These are phyloP conservation scores for Cataglyphis albicans DNA, from an alignment of 2,888 invertebrate species.

Conservation along the genomic window DNA sequence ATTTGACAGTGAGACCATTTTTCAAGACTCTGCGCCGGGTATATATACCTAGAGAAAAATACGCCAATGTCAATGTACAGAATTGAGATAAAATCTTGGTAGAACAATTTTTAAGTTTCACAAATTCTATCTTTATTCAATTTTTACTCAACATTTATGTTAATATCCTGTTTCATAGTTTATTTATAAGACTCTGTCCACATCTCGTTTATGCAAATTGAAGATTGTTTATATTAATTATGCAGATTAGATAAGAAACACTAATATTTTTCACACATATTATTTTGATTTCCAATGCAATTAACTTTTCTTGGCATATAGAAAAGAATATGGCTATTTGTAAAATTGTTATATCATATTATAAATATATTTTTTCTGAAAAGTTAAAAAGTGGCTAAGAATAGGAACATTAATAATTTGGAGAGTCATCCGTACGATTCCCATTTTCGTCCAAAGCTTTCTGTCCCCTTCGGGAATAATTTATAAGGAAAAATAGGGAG, in stretches of 20 bases:
- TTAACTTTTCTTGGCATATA: not conserved
- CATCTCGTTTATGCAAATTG: not conserved
- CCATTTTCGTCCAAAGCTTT: constrained; percentile 16
- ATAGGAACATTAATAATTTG: constrained; percentile 35
- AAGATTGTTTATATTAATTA: not conserved
- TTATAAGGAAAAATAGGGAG: constrained; percentile 67
- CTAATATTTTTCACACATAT: not conserved
- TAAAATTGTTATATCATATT: not conserved
- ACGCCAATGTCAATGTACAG: not conserved
- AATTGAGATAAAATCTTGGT: constrained; percentile 23
- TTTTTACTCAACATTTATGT: not conserved
- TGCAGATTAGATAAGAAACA: not conserved
- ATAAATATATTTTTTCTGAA: not conserved
- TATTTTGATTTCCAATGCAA: not conserved
- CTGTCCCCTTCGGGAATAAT: constrained; percentile 57
- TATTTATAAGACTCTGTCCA: not conserved
- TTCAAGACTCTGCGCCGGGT: constrained; percentile 31
- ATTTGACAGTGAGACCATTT: constrained; percentile 49
- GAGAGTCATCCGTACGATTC: constrained; percentile 11
- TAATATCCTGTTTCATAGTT: not conserved
- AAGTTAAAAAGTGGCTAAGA: not conserved
- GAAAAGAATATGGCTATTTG: not conserved
- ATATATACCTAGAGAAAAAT: not conserved
- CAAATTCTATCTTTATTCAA: not conserved
- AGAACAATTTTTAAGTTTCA: not conserved